Evolutionary conservation across 2,113 vertebrate genomes (phyloP), one percentile per base, ranked within the genome.

Genomic region (Brachyhypopomus occidentalis): DNA sequence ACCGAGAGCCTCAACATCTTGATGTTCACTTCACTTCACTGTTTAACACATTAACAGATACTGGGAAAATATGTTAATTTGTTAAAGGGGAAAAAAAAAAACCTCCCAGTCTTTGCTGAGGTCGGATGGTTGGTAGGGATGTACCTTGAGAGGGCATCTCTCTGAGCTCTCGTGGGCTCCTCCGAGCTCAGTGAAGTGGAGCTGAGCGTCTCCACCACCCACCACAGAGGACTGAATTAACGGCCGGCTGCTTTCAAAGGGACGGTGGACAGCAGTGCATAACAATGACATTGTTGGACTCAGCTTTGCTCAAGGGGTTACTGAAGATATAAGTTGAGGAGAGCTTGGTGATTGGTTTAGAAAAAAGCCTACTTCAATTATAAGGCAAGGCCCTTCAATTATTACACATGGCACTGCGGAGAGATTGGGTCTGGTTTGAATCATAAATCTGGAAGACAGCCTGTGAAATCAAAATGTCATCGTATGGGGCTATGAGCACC

Each of bases 1-100:
- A 34, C 38, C 19, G 38, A 19, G 22, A 76, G 83, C 38, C 58
- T 84, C 34, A 25, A 60, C 38, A 63, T n/a, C 12, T 25, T n/a
- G 9, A 63, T n/a, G 23, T 12, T 63, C 41, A 12, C 11, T 52
- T 11, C 45, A 52, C 45, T 14, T 52, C 45, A 52, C 12, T 52
- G 45, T 52, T 52, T 52, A 30, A 30, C 30, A 30, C 45, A 52
- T 52, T 52, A 52, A 52, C 12, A 14, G 45, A 14, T 14, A 52
- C 45, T 52, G 8, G 45, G 12, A 52, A 52, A 52, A 52, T 52
- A 14, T 52, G 45, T 52, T 52, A 45, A 45, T 45, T 45, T 45
- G 41, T 45, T 8, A 45, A 45, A 45, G 9, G 9, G 7, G 7
- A 38, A 12, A 52, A 52, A 52, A 52, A 12, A 52, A 52, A 14